phyloP scores from a whole-genome alignment of 2,888 invertebrate species.

The Labia minor region DNA sequence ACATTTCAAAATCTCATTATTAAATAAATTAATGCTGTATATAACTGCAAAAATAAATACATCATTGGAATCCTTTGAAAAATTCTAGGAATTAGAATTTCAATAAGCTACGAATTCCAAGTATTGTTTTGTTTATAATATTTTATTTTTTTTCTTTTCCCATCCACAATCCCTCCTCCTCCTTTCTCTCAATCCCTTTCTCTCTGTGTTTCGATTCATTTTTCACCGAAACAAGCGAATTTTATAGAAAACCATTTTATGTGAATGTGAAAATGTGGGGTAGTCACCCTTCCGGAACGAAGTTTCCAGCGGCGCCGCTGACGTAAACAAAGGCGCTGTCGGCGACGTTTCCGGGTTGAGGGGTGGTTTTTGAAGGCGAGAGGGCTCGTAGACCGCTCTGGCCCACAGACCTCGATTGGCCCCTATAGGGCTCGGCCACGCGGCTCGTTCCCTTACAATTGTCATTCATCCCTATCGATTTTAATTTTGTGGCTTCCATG shows the following conservation, averaged over 20 bases:
- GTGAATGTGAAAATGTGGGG: not conserved
- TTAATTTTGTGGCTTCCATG: not conserved
- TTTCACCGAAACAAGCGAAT: not conserved
- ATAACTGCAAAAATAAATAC: too few species aligned
- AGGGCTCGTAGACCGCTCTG: not conserved
- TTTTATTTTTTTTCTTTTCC: too few species aligned
- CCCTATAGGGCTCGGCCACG: not conserved
- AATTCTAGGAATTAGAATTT: too few species aligned
- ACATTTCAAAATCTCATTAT: too few species aligned
- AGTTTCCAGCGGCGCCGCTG: not conserved
- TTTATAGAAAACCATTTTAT: not conserved
- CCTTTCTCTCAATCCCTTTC: not conserved
- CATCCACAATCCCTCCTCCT: not conserved
- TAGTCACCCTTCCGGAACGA: conserved; percentile 5
- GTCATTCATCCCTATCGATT: not conserved
- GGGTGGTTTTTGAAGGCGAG: not conserved
- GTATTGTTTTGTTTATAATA: too few species aligned
- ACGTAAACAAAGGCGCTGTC: conserved; percentile 5
- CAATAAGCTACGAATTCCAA: too few species aligned
- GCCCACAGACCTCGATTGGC: not conserved
- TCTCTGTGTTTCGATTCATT: not conserved
- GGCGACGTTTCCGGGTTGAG: not conserved
- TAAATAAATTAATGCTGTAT: too few species aligned
- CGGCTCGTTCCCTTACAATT: not conserved
- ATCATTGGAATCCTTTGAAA: too few species aligned